A percentile compares a stretch with the other conserved stretches of the same genome.
Evolutionary conservation across 2,113 vertebrate species (phyloP).

Genomic region (Vulpes ferrilata): DNA sequence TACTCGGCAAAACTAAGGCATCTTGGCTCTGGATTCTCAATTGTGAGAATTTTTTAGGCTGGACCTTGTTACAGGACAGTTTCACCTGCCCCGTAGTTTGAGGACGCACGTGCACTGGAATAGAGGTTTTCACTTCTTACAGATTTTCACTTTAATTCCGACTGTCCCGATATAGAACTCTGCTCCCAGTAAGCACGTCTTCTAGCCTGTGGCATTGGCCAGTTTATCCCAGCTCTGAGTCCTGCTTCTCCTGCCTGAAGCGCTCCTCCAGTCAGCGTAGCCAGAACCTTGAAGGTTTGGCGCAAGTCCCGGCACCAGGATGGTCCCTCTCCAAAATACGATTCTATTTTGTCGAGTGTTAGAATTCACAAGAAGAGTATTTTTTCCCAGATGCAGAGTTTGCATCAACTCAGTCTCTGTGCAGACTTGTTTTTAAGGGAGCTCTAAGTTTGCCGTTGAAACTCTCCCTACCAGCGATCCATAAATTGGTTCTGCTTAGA

Average conservation of each 20-base stretch:
- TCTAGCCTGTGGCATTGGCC: not conserved
- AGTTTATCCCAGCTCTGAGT: not conserved
- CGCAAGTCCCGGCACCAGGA: not conserved
- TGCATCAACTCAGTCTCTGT: not conserved
- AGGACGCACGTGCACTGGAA: not conserved
- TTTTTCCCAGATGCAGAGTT: constrained; percentile 24
- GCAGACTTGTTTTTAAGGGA: not conserved
- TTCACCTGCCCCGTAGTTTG: not conserved
- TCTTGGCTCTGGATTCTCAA: not conserved
- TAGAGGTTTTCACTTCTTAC: not conserved
- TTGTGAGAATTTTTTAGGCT: not conserved
- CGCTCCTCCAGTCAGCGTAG: not conserved
- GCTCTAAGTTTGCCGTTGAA: constrained; percentile 18
- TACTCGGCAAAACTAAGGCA: not conserved
- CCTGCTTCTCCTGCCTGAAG: not conserved
- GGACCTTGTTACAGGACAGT: not conserved
- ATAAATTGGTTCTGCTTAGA: not conserved
- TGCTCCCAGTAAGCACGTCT: not conserved
- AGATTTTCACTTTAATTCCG: not conserved
- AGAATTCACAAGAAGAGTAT: not conserved
- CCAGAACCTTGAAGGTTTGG: not conserved
- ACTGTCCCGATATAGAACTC: not conserved
- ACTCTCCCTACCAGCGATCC: not conserved
- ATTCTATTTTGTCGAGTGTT: not conserved
- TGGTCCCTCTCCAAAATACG: not conserved